Evolutionary conservation across 2,888 invertebrate species (phyloP).

Genomic region (Furcula furcula): DNA sequence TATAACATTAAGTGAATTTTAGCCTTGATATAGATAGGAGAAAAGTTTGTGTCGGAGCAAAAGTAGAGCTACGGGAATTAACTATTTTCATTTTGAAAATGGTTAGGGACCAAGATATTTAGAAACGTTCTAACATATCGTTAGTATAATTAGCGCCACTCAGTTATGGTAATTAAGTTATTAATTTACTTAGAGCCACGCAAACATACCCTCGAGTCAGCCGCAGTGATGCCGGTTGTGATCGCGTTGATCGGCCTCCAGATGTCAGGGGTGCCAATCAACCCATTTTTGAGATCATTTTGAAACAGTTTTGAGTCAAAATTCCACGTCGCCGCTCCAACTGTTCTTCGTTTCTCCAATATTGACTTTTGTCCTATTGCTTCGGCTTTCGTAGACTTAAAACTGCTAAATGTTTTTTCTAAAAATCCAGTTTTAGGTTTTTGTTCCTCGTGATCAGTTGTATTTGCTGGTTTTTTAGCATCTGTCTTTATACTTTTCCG

Average conservation of each 20-base stretch:
- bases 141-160: too few species aligned
- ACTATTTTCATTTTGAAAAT: too few species aligned
- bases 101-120: too few species aligned
- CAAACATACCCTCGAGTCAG: slow-evolving; percentile 77
- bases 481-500: slow-evolving; percentile 60
- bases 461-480: slow-evolving; percentile 54
- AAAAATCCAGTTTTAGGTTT: slow-evolving; percentile 77
- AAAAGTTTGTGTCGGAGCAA: too few species aligned
- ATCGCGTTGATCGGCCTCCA: slow-evolving; percentile 86
- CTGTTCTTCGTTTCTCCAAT: slow-evolving; percentile 83
- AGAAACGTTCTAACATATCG: too few species aligned
- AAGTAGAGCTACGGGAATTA: too few species aligned
- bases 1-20: too few species aligned
- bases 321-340: slow-evolving; percentile 86
- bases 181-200: slow-evolving; percentile 15
- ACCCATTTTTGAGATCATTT: slow-evolving; percentile 81
- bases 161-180: too few species aligned
- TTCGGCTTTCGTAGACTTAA: slow-evolving; percentile 69
- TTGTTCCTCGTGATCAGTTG: slow-evolving; percentile 67
- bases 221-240: slow-evolving; percentile 81
- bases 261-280: slow-evolving; percentile 85
- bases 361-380: slow-evolving; percentile 70
- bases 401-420: slow-evolving; percentile 73
- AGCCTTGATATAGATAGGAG: too few species aligned
- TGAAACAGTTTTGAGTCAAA: slow-evolving; percentile 84